Base-by-base conservation (phyloP, 2,113 vertebrate genomes). In the Atlantisia rogersi region DNA sequence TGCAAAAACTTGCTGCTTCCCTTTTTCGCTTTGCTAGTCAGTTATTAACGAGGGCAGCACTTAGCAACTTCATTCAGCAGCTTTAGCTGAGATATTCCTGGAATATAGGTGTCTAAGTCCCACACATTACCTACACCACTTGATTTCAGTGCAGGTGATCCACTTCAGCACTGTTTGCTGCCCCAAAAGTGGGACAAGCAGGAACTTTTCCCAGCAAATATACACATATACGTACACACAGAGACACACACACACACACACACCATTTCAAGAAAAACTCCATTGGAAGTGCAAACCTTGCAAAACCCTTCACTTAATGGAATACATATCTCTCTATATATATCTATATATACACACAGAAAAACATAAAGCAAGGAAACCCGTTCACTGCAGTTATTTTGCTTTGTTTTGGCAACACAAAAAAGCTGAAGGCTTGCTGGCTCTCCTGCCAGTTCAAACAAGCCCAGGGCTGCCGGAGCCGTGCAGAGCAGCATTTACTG, bases 391-490 rank as follows among this genome's bases (percentile, higher is more conserved):
- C 29, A 81, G 68, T 78, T 94, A 42, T 75, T 95, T 89, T 70
- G 15, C 32, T 94, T 92, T 97, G 91, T 91, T 95, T 92, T 87
- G 86, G 70, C 83, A 96, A 96, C 93, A 94, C 44, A 35, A 11
- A 28, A 46, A 13, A 60, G 8, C 83, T 78, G 56, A 29, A 8
- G 64, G 48, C 62, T 81, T 21, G 60, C 80, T 89, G 77, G 46
- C 53, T 71, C 56, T 78, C 35, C 5, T 62, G 65, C 73, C 29
- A 28, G 96, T 79, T 69, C 73, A 44, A 81, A 44, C 80, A 0
- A 79, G 94, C 1, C 0, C 39, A 52, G 65, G 62, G 83, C 83
- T 86, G 83, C 69, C 1, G 6, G 32, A 64, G 29, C 73, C 31
- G 83, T 1, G 0, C 35, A 31, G 40, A 88, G 31, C 68, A 77